These are phyloP conservation scores for Diplosoma virens DNA, from an alignment of 23 tunicate species.

Conservation along the genomic window DNA sequence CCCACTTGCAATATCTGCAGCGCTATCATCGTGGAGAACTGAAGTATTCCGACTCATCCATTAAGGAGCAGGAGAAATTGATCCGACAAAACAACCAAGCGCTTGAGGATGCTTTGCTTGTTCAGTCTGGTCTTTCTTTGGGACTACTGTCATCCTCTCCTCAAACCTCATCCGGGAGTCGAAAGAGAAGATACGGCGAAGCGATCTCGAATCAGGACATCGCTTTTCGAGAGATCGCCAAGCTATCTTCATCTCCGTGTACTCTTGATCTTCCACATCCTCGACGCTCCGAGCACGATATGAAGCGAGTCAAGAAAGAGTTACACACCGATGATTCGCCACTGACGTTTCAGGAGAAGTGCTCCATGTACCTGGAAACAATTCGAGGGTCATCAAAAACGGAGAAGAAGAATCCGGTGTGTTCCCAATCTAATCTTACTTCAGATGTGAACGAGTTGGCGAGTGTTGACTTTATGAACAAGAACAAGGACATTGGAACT, in stretches of 20 bases:
- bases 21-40: conserved; percentile 8
- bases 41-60: background rate
- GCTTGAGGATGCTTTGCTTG: conserved; percentile 54
- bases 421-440: too few relatives aligned
- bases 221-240: background rate
- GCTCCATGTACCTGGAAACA: background rate
- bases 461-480: too few relatives aligned
- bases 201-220: background rate
- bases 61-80: background rate
- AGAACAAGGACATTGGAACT: too few relatives aligned
- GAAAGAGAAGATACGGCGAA: conserved; percentile 20
- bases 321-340: background rate
- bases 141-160: background rate
- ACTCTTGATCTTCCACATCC: background rate
- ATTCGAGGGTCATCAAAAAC: background rate
- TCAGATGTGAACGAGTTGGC: too few relatives aligned
- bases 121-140: background rate
- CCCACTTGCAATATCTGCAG: conserved; percentile 20
- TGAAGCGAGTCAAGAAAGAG: background rate
- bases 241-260: too few relatives aligned
- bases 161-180: conserved; percentile 7
- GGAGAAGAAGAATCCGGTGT: too few relatives aligned
- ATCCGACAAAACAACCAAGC: conserved; percentile 65
- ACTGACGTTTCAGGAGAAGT: background rate
- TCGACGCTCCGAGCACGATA: background rate